Conservation (phyloP, 2,888 invertebrate species). For the Gymnocheta viridis region DNA sequence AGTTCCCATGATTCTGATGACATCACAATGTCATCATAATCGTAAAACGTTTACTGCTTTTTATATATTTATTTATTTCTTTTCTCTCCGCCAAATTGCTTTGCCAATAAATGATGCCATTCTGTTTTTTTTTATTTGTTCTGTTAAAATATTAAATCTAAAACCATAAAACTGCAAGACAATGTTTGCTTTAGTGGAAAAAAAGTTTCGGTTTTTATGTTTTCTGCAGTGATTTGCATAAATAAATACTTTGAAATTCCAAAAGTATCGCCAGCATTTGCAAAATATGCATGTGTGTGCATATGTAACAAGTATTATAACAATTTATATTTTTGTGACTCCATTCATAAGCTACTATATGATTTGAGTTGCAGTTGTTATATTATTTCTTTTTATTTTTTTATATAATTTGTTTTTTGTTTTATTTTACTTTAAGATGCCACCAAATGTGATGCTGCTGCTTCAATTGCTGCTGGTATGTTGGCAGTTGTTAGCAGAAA, state of each 20-base stretch:
- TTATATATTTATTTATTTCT: not conserved
- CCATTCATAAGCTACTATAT: constrained; percentile 53
- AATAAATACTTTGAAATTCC: constrained; percentile 52
- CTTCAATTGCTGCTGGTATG: not conserved
- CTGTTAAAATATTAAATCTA: constrained; percentile 37
- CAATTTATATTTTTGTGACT: constrained; percentile 55
- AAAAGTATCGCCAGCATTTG: constrained; percentile 1
- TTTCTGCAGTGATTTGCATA: constrained; percentile 73
- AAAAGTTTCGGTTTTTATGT: constrained; percentile 65
- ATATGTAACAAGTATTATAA: constrained; percentile 4
- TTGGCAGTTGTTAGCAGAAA: constrained; percentile 44
- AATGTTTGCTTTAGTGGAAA: constrained; percentile 18
- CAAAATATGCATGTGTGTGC: not conserved
- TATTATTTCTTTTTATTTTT: not conserved
- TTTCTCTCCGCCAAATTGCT: constrained; percentile 7
- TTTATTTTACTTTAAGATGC: constrained; percentile 32
- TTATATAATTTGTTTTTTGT: constrained; percentile 3
- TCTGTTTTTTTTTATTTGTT: not conserved
- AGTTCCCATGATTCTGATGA: not conserved
- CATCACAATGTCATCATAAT: constrained; percentile 35
- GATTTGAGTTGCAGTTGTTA: constrained; percentile 39
- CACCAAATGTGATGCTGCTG: constrained; percentile 52
- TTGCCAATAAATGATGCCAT: constrained; percentile 58
- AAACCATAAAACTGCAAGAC: constrained; percentile 52
- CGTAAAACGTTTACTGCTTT: constrained; percentile 17